A percentile compares a stretch with the other conserved stretches of the same genome.
Evolutionary conservation across 2,888 invertebrate genomes (phyloP).

Genomic region (Leucophenga montana): DNA sequence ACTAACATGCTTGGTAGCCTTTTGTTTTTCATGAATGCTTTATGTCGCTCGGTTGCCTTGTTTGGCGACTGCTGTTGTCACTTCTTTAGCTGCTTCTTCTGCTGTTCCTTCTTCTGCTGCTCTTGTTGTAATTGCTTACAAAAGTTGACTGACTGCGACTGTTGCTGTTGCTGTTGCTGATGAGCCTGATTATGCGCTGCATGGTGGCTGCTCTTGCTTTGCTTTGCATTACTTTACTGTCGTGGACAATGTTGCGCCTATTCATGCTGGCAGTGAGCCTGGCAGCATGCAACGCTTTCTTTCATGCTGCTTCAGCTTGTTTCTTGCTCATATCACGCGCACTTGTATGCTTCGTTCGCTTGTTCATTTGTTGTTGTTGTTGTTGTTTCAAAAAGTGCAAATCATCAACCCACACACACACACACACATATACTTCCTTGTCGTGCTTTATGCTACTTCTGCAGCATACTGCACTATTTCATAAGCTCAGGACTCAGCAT

Average conservation of each 20-base stretch:
- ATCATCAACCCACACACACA: slow-evolving; percentile 35
- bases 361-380: slow-evolving; percentile 55
- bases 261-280: slow-evolving; percentile 41
- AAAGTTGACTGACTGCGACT: slow-evolving; percentile 51
- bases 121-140: slow-evolving; percentile 29
- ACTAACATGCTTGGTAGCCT: not conserved
- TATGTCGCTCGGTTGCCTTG: slow-evolving; percentile 14
- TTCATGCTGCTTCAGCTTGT: slow-evolving; percentile 32
- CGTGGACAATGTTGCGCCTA: slow-evolving; percentile 55
- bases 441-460: not conserved
- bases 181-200: slow-evolving; percentile 53
- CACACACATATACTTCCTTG: slow-evolving; percentile 11
- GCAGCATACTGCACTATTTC: not conserved
- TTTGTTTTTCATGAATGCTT: slow-evolving; percentile 17
- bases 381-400: slow-evolving; percentile 51
- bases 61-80: slow-evolving; percentile 6
- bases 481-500: not conserved
- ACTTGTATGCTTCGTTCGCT: slow-evolving; percentile 41
- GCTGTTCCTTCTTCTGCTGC: slow-evolving; percentile 32
- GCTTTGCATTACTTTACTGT: slow-evolving; percentile 30
- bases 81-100: not conserved
- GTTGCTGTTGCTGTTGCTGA: slow-evolving; percentile 40
- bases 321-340: too few relatives aligned
- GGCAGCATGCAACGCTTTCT: slow-evolving; percentile 26
- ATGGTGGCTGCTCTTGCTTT: slow-evolving; percentile 36